Percentiles rank a stretch among this genome's conserved stretches.
phyloP scores from a whole-genome alignment of 2,113 vertebrate species.

The Camelus bactrianus region DNA sequence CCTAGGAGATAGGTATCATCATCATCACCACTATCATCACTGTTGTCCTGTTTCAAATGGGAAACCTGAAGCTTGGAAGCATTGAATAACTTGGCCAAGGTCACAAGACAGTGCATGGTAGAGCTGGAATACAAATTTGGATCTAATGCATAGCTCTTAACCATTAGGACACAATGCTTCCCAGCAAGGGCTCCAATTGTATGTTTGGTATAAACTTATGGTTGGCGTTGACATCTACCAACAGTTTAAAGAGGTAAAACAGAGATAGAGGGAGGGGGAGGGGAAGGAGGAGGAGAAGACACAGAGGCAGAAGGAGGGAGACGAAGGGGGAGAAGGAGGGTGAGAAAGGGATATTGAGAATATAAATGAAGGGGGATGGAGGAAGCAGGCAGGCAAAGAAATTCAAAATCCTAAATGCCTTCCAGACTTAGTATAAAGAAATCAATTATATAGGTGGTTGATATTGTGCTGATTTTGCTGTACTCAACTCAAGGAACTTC shows the following conservation, averaged over 20 bases:
- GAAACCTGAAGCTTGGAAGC: background rate
- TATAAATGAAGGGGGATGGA: background rate
- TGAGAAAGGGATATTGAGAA: background rate
- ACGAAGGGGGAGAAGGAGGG: background rate
- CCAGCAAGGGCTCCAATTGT: background rate
- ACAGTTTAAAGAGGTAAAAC: slow-evolving; percentile 12
- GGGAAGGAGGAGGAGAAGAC: no score
- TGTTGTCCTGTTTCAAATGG: background rate
- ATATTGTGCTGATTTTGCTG: background rate
- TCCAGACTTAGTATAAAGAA: background rate
- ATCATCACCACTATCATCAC: background rate
- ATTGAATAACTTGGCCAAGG: background rate
- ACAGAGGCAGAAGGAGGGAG: background rate
- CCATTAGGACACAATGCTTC: background rate
- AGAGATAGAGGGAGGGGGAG: background rate
- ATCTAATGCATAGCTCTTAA: background rate
- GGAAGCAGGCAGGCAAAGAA: background rate
- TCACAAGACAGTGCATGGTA: background rate
- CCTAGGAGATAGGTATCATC: background rate
- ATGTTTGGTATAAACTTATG: background rate
- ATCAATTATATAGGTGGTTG: background rate
- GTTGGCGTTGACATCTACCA: background rate
- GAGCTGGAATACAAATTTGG: background rate
- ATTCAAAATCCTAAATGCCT: background rate
- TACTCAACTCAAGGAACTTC: slow-evolving; percentile 1